Conservation (phyloP, 2,113 vertebrate species). For the Raja brachyura region DNA sequence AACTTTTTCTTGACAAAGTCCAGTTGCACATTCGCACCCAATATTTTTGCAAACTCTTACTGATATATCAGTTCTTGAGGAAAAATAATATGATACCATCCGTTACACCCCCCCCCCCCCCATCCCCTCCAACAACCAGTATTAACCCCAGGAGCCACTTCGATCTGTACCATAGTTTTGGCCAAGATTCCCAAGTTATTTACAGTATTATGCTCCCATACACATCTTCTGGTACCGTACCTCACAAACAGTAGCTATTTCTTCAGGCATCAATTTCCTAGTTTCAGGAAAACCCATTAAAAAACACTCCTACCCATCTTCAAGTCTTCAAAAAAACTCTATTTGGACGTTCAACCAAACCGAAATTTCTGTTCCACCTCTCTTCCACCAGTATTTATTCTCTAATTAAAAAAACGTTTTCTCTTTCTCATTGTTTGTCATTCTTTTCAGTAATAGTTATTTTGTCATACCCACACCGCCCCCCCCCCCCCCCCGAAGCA, state of each 20-base stretch:
- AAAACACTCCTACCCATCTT: not conserved
- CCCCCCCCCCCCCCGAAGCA: not conserved
- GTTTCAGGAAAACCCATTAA: not conserved
- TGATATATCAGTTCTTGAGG: not conserved
- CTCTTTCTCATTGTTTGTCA: not conserved
- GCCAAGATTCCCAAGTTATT: not conserved
- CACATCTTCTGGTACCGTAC: not conserved
- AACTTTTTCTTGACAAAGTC: not conserved
- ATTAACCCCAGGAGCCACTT: too few species aligned
- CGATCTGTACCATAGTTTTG: not conserved
- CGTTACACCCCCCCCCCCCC: too few species aligned
- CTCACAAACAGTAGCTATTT: not conserved
- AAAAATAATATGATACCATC: not conserved
- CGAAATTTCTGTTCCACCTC: not conserved
- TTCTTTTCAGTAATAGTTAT: not conserved
- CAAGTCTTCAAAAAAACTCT: not conserved
- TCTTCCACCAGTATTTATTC: not conserved
- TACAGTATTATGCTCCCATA: not conserved
- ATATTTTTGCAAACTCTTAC: not conserved
- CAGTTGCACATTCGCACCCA: not conserved
- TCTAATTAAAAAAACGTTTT: not conserved
- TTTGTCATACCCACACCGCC: too few species aligned
- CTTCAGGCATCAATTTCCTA: not conserved
- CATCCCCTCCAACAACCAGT: too few species aligned
- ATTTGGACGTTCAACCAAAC: not conserved